phyloP scores from a whole-genome alignment of 2,797 vertebrate genomes.

The Phrynocephalus forsythii region DNA sequence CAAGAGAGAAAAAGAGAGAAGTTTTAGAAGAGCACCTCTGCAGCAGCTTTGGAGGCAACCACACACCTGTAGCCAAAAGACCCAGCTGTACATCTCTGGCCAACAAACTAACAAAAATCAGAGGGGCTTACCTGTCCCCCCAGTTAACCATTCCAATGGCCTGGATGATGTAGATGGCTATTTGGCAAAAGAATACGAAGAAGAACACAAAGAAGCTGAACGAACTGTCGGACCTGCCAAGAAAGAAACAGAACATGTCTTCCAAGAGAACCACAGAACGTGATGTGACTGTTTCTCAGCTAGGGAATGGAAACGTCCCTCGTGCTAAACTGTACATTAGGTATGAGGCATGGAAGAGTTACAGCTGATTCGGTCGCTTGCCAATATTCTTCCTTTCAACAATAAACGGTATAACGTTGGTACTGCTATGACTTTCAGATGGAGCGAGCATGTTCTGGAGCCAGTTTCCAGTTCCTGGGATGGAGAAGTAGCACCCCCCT shows the following conservation, averaged over 20 bases:
- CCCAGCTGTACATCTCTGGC: background rate
- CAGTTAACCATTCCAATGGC: conserved; percentile 89
- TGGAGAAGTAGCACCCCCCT: no score
- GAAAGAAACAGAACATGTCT: conserved; percentile 47
- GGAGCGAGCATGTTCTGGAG: no score
- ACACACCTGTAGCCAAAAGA: conserved; percentile 23
- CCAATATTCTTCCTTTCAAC: background rate
- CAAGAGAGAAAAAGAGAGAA: conserved; percentile 45
- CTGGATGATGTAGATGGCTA: conserved; percentile 91
- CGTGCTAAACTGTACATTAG: background rate
- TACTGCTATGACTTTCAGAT: no score
- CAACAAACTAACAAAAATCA: fast-evolving
- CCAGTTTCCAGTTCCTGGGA: no score
- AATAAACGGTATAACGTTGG: no score
- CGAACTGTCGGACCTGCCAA: conserved; percentile 92
- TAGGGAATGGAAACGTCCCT: no score
- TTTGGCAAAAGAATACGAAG: conserved; percentile 95
- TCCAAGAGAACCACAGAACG: background rate
- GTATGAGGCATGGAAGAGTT: no score
- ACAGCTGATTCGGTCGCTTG: background rate
- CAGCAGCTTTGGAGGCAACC: conserved; percentile 11
- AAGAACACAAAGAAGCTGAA: conserved; percentile 99
- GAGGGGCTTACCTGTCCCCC: conserved; percentile 90
- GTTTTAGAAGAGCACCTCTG: conserved; percentile 8
- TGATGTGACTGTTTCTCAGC: background rate